Base-by-base conservation (phyloP, 1,140 invertebrate genomes). In the Tetragonula clypearis region DNA sequence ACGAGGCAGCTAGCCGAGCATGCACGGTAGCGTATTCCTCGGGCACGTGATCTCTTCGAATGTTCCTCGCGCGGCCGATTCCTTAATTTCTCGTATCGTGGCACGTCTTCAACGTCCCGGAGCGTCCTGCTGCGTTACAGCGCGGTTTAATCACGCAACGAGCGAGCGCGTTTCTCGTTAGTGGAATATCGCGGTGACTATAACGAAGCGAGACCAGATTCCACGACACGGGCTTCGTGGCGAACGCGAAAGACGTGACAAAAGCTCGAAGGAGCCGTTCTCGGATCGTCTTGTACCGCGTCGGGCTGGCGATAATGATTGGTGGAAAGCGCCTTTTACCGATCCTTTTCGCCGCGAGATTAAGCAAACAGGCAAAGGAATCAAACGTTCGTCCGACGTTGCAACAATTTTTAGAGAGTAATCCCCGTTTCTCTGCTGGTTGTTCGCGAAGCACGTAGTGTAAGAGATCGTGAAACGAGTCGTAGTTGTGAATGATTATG, bases 101-200 rank as follows among this genome's bases (percentile, higher is more conserved):
- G 84, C 74, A 72, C 74, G 77, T 86, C 77, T 73, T 62, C 53
- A 81, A 79, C 85, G 87, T 91, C 86, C 82, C 74, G 58, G 55
- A 79, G 30, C 84, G 62, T 66, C 86, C 87, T 68, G 90, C 82
- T 83, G 89, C 79, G 89, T 90, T 88, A 91, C 87, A 91, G 79
- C 87, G 86, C 76, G 81, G 90, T 92, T 93, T 93, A 93, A 93
- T 93, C 92, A 91, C 92, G 87, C 90, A 89, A 90, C 92, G 87
- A 91, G 89, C 86, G 80, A 86, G 86, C 90, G 85, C 90, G 88
- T 92, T 88, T 87, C 92, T 93, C 92, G 92, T 93, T 93, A 93
- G 92, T 87, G 92, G 88, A 84, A 92, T 93, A 92, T 90, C 92
- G 85, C 78, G 87, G 88, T 86, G 88, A 86, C 91, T 82, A 90